These are phyloP conservation scores for Oreochromis niloticus DNA, from an alignment of 2,113 vertebrate species.

Conservation along the genomic window DNA sequence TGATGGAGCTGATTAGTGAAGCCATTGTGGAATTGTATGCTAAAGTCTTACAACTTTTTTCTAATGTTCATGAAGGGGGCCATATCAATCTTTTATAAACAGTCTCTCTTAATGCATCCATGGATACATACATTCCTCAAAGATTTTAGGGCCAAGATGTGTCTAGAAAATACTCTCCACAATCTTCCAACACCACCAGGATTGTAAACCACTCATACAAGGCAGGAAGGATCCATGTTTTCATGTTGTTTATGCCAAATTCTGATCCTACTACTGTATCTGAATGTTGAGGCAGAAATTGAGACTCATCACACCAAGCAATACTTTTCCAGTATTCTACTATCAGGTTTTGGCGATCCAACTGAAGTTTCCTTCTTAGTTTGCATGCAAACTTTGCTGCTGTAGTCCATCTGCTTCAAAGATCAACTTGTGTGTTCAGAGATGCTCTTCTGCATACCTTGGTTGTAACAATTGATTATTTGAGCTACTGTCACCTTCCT, in stretches of 20 bases:
- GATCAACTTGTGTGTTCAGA: neutral
- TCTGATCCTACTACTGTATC: neutral
- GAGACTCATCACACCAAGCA: neutral
- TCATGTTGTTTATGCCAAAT: neutral
- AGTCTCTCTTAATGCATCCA: neutral
- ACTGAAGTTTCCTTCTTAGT: neutral
- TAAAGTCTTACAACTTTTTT: neutral
- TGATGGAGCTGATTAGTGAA: neutral
- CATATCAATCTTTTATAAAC: neutral
- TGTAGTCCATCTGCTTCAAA: too few species aligned
- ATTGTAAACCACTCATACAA: neutral
- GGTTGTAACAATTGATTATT: neutral
- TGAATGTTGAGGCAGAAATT: neutral
- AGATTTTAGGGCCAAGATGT: neutral
- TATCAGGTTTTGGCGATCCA: neutral
- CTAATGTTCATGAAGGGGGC: neutral
- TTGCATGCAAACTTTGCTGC: neutral
- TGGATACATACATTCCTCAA: neutral
- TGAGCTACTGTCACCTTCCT: neutral
- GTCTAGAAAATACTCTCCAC: neutral
- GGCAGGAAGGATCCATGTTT: neutral
- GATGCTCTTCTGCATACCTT: neutral
- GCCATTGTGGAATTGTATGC: neutral
- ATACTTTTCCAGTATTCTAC: neutral
- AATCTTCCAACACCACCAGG: neutral